Evolutionary conservation across 2,888 invertebrate genomes (phyloP), one percentile per base, ranked within the genome.

Genomic region (Drosophila mettleri): DNA sequence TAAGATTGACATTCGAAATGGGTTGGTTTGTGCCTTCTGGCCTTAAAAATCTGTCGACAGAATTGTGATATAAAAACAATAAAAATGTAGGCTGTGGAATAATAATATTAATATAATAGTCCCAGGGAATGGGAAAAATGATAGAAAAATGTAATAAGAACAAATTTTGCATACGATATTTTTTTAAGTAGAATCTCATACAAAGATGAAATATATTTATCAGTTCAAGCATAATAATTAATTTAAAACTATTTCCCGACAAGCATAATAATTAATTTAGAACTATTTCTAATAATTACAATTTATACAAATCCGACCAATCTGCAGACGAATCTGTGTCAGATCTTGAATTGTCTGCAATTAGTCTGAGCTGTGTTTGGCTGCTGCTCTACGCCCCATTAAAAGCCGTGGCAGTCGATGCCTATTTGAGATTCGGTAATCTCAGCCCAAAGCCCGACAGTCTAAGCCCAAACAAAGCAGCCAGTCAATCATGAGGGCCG

Each of bases 401-500:
- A 78, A 54, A 59, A 52, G 49, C 45, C 48, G 34, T 45, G 43
- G 27, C 53, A 43, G 51, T 58, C 48, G 78, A 81, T 83, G 74
- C 69, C 78, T 59, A 63, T 64, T 49, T 22, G 52, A 69, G 57
- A 60, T 67, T 67, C 46, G 57, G 60, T 54, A 73, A 70, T 74
- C 70, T 62, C 24, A 52, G 58, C 12, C 39, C 65, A 45, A 38
- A 43, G 39, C 22, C 29, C 34, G 46, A 41, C 33, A 46, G 27
- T 24, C 16, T 4, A 4, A 55, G 43, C 27, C 27, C 16, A 51
- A 45, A 36, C 43, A 34, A 45, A 45, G 20, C 39, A 29, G 58
- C 43, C 63, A 62, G 69, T 68, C 80, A 80, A 83, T 78, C 74
- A 73, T 72, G 72, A 69, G 64, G 60, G 14, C 34, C 66, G 29